Conservation (phyloP, 1,140 invertebrate genomes). For the Drosophila neocordata region DNA sequence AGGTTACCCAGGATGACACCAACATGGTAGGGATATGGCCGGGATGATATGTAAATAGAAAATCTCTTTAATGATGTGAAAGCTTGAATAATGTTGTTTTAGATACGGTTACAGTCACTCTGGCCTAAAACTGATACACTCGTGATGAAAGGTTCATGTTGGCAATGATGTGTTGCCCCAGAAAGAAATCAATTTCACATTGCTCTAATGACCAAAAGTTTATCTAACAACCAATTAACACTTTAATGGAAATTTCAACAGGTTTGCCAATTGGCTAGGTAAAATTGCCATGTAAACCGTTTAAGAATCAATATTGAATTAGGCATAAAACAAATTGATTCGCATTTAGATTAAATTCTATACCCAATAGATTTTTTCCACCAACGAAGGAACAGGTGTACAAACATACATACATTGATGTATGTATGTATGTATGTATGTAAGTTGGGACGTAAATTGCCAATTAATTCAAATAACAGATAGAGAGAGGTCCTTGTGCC, state of each 20-base stretch:
- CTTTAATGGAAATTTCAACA: constrained; percentile 2
- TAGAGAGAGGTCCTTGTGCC: no score
- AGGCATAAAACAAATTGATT: no score
- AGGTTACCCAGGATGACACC: constrained; percentile 3
- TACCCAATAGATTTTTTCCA: no score
- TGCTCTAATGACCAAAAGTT: neutral
- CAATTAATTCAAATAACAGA: no score
- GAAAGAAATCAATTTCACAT: neutral
- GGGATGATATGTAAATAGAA: constrained; percentile 4
- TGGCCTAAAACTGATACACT: neutral
- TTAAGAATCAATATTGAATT: no score
- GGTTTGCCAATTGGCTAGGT: neutral
- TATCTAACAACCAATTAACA: neutral
- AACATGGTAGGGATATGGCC: constrained; percentile 6
- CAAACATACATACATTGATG: no score
- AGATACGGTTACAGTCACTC: neutral
- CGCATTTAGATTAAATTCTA: no score
- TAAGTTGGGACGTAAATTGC: no score
- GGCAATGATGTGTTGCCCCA: neutral
- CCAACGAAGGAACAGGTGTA: no score
- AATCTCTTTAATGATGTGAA: constrained; percentile 12
- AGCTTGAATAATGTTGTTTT: neutral
- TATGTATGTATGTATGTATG: no score
- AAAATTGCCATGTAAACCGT: no score
- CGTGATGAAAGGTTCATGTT: neutral